Percentiles rank a stretch among this genome's conserved stretches.
Conservation (phyloP, 1,140 invertebrate genomes). For the Drosophila sechellia region DNA sequence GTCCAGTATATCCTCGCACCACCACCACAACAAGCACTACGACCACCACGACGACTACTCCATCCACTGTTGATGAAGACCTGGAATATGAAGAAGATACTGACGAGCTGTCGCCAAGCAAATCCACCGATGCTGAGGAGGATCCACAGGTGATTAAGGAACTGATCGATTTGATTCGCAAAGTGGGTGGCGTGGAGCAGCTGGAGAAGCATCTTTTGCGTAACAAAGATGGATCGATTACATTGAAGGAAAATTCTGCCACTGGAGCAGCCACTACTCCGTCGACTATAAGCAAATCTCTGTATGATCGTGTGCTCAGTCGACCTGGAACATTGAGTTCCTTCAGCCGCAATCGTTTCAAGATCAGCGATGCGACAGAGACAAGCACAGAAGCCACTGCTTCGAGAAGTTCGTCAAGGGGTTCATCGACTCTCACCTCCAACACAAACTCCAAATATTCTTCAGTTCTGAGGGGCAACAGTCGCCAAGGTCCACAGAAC, state of each 20-base stretch:
- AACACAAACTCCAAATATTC: slow-evolving; percentile 77
- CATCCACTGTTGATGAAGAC: slow-evolving; percentile 85
- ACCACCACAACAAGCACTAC: slow-evolving; percentile 84
- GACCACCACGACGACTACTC: slow-evolving; percentile 57
- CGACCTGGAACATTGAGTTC: slow-evolving; percentile 79
- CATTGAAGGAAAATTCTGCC: slow-evolving; percentile 57
- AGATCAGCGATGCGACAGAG: slow-evolving; percentile 11
- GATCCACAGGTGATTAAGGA: slow-evolving; percentile 94
- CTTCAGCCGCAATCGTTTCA: slow-evolving; percentile 63
- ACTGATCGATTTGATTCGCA: slow-evolving; percentile 92
- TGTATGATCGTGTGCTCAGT: slow-evolving; percentile 90
- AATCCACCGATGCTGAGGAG: slow-evolving; percentile 87
- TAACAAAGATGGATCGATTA: slow-evolving; percentile 85
- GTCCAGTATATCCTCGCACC: slow-evolving; percentile 71
- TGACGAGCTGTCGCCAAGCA: slow-evolving; percentile 84
- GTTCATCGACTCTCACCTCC: not conserved
- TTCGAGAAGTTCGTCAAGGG: not conserved
- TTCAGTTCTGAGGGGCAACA: slow-evolving; percentile 85
- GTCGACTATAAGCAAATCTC: slow-evolving; percentile 88
- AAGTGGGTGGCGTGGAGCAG: slow-evolving; percentile 93
- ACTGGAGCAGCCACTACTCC: slow-evolving; percentile 71
- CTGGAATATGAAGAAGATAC: slow-evolving; percentile 89
- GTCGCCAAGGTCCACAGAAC: slow-evolving; percentile 89
- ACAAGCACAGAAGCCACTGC: slow-evolving; percentile 16
- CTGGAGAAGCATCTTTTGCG: slow-evolving; percentile 90